Base-by-base conservation (phyloP, 2,888 invertebrate species). In the Campoplex nolae region DNA sequence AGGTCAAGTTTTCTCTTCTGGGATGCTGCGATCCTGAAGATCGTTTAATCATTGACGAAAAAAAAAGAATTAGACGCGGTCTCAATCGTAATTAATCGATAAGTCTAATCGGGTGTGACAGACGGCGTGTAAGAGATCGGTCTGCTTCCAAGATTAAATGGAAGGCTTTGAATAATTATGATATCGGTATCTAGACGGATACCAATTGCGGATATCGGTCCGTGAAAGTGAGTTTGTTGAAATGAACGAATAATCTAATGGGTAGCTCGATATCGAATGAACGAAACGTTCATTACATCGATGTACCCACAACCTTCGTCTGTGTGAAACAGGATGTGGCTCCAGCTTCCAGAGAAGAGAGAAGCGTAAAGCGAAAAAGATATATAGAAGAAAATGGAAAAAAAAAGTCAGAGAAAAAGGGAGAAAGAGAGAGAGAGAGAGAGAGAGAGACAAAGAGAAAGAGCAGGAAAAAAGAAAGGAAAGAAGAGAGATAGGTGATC, bases 381-480 rank as follows among this genome's bases (percentile, higher is more conserved):
- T 89, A 91, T 91, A 89, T 86, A 89, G 86, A 83, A 84, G 87
- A 76, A 79, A 83, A 70, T 54, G n/a, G 78, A 90, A 89, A 85
- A 89, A 89, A 89, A 90, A 88, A 58, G 4, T 4, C 16, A 35
- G 35, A 32, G 2, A 56, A 88, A 87, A 87, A 82, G 84, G 89
- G 18, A 90, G 90, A 91, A 90, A 89, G 88, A 89, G 86, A 83
- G 84, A 88, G 77, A 80, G 82, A 58, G 54, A 89, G 88, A 89
- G 86, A 83, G 84, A 88, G 77, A 80, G 82, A 58, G 54, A 18
- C 78, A 89, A 88, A 86, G 89, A 89, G 90, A 88, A 51, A 13
- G 32, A 35, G 76, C 48, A 38, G 35, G 89, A 89, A 75, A 84
- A 80, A 80, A 88, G 90, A 90, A 89, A 90, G 90, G 89, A 86